Evolutionary conservation across 2,888 invertebrate species (phyloP).

Genomic region (Portevinia maculata): DNA sequence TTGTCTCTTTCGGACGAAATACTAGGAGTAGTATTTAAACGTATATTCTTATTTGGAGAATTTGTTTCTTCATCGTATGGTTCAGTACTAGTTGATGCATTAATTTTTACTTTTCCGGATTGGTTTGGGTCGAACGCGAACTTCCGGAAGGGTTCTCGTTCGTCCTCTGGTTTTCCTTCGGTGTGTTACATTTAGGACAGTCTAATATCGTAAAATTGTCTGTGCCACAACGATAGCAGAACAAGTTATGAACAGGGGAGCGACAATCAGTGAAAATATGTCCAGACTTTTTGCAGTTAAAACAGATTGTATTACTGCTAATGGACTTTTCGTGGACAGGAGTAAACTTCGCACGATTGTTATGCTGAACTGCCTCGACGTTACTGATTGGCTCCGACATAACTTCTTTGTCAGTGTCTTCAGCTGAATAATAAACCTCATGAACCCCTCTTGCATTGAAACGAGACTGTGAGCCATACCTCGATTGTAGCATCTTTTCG

Average conservation of each 20-base stretch:
- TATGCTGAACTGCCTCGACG: too few species aligned
- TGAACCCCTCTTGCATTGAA: not conserved
- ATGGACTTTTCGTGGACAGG: not conserved
- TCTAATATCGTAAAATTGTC: constrained; percentile 1
- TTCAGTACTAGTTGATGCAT: too few species aligned
- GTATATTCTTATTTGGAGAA: too few species aligned
- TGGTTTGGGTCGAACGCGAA: too few species aligned
- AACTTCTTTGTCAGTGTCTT: too few species aligned
- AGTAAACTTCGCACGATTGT: too few species aligned
- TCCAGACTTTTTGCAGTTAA: constrained; percentile 3
- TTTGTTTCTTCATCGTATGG: too few species aligned
- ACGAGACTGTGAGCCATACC: not conserved
- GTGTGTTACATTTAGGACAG: not conserved
- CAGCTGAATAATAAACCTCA: too few species aligned
- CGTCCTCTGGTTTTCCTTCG: not conserved
- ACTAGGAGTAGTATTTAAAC: too few species aligned
- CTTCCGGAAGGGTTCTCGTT: not conserved
- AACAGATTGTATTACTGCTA: not conserved
- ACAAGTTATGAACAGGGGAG: not conserved
- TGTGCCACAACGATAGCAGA: not conserved
- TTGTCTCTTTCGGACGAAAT: too few species aligned
- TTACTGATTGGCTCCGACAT: too few species aligned
- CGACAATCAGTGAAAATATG: not conserved
- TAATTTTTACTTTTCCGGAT: too few species aligned
- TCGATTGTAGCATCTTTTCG: not conserved